Base-by-base conservation (phyloP, 1,140 invertebrate genomes). In the Triops cancriformis region DNA sequence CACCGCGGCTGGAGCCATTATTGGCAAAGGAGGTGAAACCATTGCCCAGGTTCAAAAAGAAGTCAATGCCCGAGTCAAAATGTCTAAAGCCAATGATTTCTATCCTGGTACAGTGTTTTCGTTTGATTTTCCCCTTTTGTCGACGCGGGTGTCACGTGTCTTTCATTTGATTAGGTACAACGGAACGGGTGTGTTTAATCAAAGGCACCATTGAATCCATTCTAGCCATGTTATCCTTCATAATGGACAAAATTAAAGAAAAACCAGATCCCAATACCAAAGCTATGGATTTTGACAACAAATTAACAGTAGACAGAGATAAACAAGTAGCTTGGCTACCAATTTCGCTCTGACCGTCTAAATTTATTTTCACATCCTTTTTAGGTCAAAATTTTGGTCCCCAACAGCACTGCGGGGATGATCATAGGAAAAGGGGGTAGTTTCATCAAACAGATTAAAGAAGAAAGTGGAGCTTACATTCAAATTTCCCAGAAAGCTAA, bases 401-500 rank as follows among this genome's bases (percentile, higher is more conserved):
- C 96, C 73, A 94, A 94, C 80, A 93, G 96, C 85, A 95, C 96
- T 80, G 95, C 96, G 73, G 96, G 96, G 79, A 95, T 95, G 82
- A 98, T 98, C 84, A 98, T 98, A 84, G 97, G 96, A 79, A 98
- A 98, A 87, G 96, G 96, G n/a, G 96, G 96, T 77, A 96, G 98
- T 85, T 97, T 95, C 31, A 98, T 98, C 86, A 95, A 94, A 80
- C 94, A 97, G 84, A 86, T 98, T 81, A 96, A 98, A 86, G 97
- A 97, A 85, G 95, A 98, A 84, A 94, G 95, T 73, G 94, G 94
- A 82, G 94, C 96, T 80, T 89, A 94, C 81, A 93, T 98, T 77
- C 98, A 98, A 88, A 98, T 98, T 95, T 98, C 96, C 79, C 98
- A 98, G 87, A 99, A 99, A 86, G 95, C 96, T 77, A 97, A 97